Evolutionary conservation across 2,888 invertebrate genomes (phyloP), one percentile per base, ranked within the genome.

Genomic region (Arenicola marina): DNA sequence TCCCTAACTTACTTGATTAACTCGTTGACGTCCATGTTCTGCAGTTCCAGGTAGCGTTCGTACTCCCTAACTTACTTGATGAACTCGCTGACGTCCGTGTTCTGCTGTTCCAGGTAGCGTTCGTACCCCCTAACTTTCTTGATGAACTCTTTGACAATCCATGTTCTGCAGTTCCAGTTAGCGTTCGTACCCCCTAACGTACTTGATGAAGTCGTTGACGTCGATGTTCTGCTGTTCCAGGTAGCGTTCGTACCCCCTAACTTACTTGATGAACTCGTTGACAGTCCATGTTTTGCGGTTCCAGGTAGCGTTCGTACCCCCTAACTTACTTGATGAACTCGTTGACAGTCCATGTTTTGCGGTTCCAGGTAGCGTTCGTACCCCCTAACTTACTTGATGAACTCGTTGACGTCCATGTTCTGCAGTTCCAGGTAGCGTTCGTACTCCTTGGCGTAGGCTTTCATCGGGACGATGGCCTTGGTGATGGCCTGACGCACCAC

Each of bases 1-100:
- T 89, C 88, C 0, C 84, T 84, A 38, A 90, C 88, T 77, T 93
- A 94, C 89, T 88, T 87, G 3, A 92, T 86, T 73, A 90, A 93
- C 57, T 86, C 81, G 33, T 87, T 86, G 32, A 90, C 86, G 69
- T 90, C 86, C 68, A 90, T 71, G 56, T 86, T 83, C 76, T 86
- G 89, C 29, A 92, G 86, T 0, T 88, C 87, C 11, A 84, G 81
- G 78, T 90, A 88, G 64, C 86, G 85, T 18, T 87, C 84, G 77
- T 88, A 94, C 76, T 89, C 88, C 0, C 84, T 84, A 38, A 90
- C 88, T 77, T 93, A 94, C 89, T 88, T 87, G 3, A 92, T 86
- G 73, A 90, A 93, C 57, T 86, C 81, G 33, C 87, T 86, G 32
- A 90, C 86, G 69, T 90, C 86, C 68, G 90, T 71, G 56, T 86